Conservation (phyloP, 2,888 invertebrate genomes). For the Rugalucina vietnamica region DNA sequence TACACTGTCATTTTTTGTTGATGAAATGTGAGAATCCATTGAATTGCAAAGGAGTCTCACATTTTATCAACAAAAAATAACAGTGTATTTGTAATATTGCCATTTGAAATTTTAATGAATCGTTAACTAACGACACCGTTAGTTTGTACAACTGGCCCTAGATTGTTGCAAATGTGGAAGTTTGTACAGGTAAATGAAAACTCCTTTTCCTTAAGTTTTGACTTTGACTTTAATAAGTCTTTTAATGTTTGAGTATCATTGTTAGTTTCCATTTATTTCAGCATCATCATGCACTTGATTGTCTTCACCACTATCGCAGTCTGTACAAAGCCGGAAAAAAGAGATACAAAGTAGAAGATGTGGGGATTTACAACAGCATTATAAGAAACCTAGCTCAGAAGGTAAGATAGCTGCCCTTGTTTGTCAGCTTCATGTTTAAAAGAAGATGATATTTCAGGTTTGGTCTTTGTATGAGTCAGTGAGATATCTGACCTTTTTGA, state of each 20-base stretch:
- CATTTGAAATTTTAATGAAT: not conserved
- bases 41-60: too few relatives aligned
- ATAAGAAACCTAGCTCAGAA: conserved; percentile 75
- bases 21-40: too few relatives aligned
- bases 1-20: too few relatives aligned
- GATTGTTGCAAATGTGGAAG: too few relatives aligned
- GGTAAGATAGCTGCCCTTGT: conserved; percentile 55
- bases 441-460: too few relatives aligned
- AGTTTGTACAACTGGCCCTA: not conserved
- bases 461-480: too few relatives aligned
- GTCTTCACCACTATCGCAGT: not conserved
- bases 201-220: not conserved
- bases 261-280: not conserved
- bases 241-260: not conserved
- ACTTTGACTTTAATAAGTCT: not conserved
- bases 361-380: conserved; percentile 71
- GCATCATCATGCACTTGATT: not conserved
- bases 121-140: not conserved
- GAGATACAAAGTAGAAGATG: conserved; percentile 52
- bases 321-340: not conserved
- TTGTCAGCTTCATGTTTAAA: too few relatives aligned
- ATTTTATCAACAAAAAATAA: not conserved
- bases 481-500: too few relatives aligned
- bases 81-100: not conserved
- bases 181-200: not conserved